phyloP scores from a whole-genome alignment of 2,888 invertebrate genomes.

The Netelia inedita region DNA sequence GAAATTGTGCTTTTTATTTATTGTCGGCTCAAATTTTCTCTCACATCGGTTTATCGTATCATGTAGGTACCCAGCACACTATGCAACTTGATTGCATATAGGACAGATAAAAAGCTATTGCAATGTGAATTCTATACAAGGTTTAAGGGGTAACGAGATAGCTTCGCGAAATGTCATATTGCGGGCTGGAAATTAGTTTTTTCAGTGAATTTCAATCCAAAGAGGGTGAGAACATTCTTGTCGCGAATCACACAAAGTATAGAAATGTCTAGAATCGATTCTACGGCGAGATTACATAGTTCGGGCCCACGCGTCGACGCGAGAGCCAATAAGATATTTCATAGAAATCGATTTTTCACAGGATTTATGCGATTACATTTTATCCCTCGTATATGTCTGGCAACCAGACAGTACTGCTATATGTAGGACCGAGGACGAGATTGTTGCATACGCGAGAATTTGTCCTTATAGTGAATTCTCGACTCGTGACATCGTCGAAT shows the following conservation, averaged over 20 bases:
- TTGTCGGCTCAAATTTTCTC: too few species aligned
- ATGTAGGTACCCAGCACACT: too few species aligned
- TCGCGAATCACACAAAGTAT: slow-evolving; percentile 24
- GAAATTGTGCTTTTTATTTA: too few species aligned
- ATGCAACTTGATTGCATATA: too few species aligned
- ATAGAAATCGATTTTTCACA: slow-evolving; percentile 44
- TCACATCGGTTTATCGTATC: too few species aligned
- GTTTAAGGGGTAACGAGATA: slow-evolving; percentile 23
- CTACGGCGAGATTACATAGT: slow-evolving; percentile 9
- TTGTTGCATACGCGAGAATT: slow-evolving; percentile 12
- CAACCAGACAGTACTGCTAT: slow-evolving; percentile 2
- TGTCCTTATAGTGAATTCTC: not conserved
- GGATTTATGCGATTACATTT: slow-evolving; percentile 48
- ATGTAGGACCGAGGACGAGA: not conserved
- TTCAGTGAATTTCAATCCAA: slow-evolving; percentile 75
- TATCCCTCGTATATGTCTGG: slow-evolving; percentile 6
- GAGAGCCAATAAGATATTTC: slow-evolving; percentile 1
- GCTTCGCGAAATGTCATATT: slow-evolving; percentile 74
- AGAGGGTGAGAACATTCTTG: slow-evolving; percentile 48
- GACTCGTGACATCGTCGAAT: not conserved
- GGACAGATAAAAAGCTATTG: not conserved
- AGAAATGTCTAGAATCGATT: slow-evolving; percentile 5
- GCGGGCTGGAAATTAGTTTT: slow-evolving; percentile 75
- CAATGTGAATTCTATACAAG: not conserved
- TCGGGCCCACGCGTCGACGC: not conserved